Conservation (phyloP, 2,113 vertebrate genomes). For the Junco hyemalis region DNA sequence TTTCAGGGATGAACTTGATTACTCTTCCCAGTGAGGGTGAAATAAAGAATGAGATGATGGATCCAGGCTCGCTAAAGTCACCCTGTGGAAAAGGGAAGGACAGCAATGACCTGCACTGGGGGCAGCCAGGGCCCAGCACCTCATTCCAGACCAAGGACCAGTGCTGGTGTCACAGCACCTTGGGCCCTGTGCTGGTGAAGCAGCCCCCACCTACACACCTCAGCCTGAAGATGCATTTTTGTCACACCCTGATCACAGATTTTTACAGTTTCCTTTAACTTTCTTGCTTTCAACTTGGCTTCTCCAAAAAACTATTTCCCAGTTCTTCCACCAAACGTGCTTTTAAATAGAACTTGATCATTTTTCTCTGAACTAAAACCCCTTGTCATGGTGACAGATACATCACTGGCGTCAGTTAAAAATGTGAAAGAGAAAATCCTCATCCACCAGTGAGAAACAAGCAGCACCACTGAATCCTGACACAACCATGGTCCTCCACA, state of each 20-base stretch:
- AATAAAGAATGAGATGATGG: neutral
- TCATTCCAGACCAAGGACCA: rapidly evolving
- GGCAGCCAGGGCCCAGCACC: neutral
- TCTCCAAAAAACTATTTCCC: neutral
- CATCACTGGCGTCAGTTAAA: neutral
- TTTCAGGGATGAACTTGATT: neutral
- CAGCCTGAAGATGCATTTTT: neutral
- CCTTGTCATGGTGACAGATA: neutral
- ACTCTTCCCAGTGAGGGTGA: neutral
- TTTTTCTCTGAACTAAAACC: neutral
- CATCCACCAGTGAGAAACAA: neutral
- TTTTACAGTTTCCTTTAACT: neutral
- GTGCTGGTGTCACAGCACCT: neutral
- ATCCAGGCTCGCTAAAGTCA: neutral
- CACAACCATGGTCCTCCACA: neutral
- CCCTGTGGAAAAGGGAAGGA: neutral
- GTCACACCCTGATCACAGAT: neutral
- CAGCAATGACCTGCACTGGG: neutral
- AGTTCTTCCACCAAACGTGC: neutral
- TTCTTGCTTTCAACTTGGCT: neutral
- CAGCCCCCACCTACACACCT: neutral
- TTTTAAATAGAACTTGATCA: neutral
- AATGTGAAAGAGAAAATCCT: neutral
- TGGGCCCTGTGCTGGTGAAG: neutral
- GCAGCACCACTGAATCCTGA: neutral